Percentiles rank a stretch among this genome's conserved stretches.
Conservation (phyloP, 2,797 vertebrate species). For the Perdix hodgsoniae region DNA sequence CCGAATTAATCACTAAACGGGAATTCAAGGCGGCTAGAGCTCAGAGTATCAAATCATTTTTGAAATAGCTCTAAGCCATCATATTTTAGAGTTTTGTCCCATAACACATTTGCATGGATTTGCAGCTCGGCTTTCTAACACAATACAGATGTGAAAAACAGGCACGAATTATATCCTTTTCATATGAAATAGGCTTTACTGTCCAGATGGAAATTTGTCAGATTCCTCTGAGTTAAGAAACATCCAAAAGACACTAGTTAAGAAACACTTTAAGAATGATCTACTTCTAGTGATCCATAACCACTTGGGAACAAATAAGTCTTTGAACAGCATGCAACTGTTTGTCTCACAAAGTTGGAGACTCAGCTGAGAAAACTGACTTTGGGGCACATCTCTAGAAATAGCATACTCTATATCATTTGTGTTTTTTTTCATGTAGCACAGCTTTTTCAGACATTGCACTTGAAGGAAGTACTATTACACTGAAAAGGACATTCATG, state of each 20-base stretch:
- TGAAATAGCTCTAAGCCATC: not conserved
- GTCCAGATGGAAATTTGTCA: constrained; percentile 67
- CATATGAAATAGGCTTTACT: constrained; percentile 54
- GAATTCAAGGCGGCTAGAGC: constrained; percentile 28
- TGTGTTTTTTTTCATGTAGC: constrained; percentile 7
- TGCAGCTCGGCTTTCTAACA: constrained; percentile 51
- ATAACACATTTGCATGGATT: constrained; percentile 34
- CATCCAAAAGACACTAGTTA: constrained; percentile 57
- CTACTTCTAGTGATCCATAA: constrained; percentile 61
- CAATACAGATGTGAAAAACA: constrained; percentile 57
- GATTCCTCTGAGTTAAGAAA: constrained; percentile 66
- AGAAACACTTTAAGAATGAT: constrained; percentile 67
- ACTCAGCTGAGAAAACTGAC: constrained; percentile 63
- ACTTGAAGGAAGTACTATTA: constrained; percentile 37
- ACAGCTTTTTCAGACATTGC: not conserved
- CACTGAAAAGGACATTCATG: not conserved
- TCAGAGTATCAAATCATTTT: not conserved
- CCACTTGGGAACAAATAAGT: constrained; percentile 63
- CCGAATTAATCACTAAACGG: constrained; percentile 24
- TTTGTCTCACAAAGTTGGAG: constrained; percentile 56
- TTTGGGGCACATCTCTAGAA: constrained; percentile 57
- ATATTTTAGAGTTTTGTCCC: constrained; percentile 41
- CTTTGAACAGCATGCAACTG: constrained; percentile 67
- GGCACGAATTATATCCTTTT: constrained; percentile 57
- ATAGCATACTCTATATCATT: constrained; percentile 34